Base-by-base conservation (phyloP, 2,113 vertebrate genomes). In the Morone chrysops region DNA sequence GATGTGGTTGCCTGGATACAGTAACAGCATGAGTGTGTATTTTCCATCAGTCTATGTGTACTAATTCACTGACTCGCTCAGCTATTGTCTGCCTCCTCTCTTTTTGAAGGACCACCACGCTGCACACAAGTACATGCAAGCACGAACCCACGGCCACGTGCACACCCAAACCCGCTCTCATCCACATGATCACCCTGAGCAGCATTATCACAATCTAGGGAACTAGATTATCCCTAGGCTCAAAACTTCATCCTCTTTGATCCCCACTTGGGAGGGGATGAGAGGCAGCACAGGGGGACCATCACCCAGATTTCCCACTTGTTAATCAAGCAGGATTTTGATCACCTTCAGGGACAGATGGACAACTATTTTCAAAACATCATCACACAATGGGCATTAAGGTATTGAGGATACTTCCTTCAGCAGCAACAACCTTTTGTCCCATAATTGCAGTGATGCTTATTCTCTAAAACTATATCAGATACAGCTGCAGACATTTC, bases 271-370 rank as follows among this genome's bases (percentile, higher is more conserved):
- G 85, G 90, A 90, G 86, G 74, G 86, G 82, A 89, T 93, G 87
- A 93, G 90, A 90, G 78, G 76, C 68, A 72, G 87, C 78, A 59
- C 75, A 41, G 74, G 89, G 31, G 78, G 78, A 88, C 83, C 81
- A 83, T 89, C 86, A 83, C 81, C 63, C 75, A 78, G 83, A 89
- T 87, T 87, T 75, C 90, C 90, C 70, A 89, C 85, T 82, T 94
- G 93, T 95, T 94, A 94, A 95, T 95, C 94, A 94, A 90, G 75
- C 68, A 80, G 91, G 31, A 94, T 95, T 95, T 92, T 80, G 81
- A 90, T 86, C 92, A 94, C 91, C 90, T 94, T 88, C 76, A 47
- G 88, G 57, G 89, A 88, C 95, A 95, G 94, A 95, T 95, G 94
- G 95, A 90, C 78, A 83, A 90, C 77, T 89, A 84, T 90, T 90